phyloP scores from a whole-genome alignment of 2,888 invertebrate species.

The Cryptocephalus primarius region DNA sequence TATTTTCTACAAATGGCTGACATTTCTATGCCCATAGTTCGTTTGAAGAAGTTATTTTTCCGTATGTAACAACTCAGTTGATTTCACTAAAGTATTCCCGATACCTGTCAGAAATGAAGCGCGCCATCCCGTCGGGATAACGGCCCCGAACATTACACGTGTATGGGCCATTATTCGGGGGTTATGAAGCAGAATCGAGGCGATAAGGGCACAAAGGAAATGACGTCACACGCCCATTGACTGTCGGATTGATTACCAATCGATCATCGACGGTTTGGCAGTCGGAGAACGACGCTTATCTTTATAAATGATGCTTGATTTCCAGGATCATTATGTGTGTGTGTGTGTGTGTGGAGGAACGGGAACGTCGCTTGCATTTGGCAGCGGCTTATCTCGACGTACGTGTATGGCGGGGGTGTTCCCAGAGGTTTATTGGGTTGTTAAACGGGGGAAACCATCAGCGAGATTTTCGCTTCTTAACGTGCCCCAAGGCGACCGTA shows the following conservation, averaged over 20 bases:
- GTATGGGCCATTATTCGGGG: conserved; percentile 33
- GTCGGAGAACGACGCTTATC: conserved; percentile 34
- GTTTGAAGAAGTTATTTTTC: no score
- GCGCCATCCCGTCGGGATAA: neutral
- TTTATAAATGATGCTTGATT: conserved; percentile 39
- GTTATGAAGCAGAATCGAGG: conserved; percentile 40
- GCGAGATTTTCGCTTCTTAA: no score
- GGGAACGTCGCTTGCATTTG: neutral
- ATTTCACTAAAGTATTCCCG: no score
- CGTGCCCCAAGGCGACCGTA: no score
- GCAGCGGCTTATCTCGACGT: conserved; percentile 9
- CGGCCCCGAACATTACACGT: neutral
- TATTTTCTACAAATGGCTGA: no score
- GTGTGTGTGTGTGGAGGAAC: conserved; percentile 2
- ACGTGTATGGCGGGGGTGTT: conserved; percentile 8
- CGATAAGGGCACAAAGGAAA: conserved; percentile 40
- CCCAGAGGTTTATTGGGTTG: conserved; percentile 9
- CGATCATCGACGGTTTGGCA: conserved; percentile 32
- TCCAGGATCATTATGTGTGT: conserved; percentile 11
- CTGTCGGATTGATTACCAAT: conserved; percentile 38
- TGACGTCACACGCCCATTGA: conserved; percentile 40
- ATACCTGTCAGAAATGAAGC: no score
- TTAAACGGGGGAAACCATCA: no score
- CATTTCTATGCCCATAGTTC: no score
- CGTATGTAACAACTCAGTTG: no score